phyloP scores from a whole-genome alignment of 2,888 invertebrate genomes.

The Himalopsyche kuldschensis region DNA sequence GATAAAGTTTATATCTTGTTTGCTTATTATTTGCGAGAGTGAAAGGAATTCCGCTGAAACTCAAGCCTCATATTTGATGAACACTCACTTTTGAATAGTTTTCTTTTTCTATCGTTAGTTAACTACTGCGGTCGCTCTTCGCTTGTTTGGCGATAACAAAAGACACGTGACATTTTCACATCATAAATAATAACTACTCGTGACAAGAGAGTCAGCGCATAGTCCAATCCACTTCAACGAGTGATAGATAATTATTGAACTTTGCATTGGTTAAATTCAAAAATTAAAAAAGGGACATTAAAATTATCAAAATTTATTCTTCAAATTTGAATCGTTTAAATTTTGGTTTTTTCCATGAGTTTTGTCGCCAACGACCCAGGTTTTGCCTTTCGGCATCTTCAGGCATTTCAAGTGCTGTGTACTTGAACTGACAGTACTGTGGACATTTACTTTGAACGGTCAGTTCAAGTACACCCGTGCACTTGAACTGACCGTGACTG shows the following conservation, averaged over 20 bases:
- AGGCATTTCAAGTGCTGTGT: too few relatives aligned
- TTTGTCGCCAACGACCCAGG: too few relatives aligned
- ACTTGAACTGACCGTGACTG: too few relatives aligned
- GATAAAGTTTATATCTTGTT: background rate
- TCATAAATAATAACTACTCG: conserved; percentile 30
- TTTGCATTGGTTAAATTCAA: too few relatives aligned
- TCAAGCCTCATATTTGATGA: background rate
- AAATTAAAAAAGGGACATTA: too few relatives aligned
- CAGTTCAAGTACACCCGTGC: too few relatives aligned
- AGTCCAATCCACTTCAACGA: background rate
- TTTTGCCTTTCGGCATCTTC: too few relatives aligned
- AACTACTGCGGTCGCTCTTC: background rate
- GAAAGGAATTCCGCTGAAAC: background rate
- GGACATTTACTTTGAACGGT: too few relatives aligned
- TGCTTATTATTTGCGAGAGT: background rate
- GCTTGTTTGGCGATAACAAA: background rate
- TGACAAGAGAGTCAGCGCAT: background rate
- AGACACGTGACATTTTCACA: conserved; percentile 24
- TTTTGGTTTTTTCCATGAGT: too few relatives aligned
- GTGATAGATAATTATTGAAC: background rate
- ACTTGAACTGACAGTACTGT: too few relatives aligned
- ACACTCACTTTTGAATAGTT: background rate
- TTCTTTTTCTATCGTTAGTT: background rate
- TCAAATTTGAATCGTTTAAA: too few relatives aligned
- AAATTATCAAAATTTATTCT: too few relatives aligned